Percentiles rank a stretch among this genome's conserved stretches.
phyloP scores from a whole-genome alignment of 2,888 invertebrate genomes.

The Apoderus coryli region DNA sequence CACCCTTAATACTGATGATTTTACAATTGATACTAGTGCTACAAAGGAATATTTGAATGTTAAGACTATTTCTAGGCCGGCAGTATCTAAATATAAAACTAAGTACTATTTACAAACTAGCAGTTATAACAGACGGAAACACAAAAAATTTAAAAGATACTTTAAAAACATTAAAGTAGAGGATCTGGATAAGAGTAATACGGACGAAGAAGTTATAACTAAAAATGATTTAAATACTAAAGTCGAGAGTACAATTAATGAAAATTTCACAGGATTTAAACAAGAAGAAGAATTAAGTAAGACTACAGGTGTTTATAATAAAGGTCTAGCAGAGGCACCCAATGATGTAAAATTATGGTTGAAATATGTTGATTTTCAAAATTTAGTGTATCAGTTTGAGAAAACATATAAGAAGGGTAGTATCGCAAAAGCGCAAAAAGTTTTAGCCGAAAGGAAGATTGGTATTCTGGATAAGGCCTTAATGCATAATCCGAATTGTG shows the following conservation, averaged over 20 bases:
- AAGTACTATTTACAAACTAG: slow-evolving; percentile 20
- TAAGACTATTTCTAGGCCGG: slow-evolving; percentile 46
- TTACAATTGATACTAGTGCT: slow-evolving; percentile 22
- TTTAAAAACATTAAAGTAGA: slow-evolving; percentile 17
- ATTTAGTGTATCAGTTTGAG: slow-evolving; percentile 33
- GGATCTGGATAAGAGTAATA: too few relatives aligned
- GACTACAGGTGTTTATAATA: slow-evolving; percentile 39
- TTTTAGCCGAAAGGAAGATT: slow-evolving; percentile 41
- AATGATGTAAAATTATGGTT: slow-evolving; percentile 43
- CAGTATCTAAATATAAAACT: slow-evolving; percentile 41
- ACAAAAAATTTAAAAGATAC: slow-evolving; percentile 27
- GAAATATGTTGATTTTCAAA: slow-evolving; percentile 43
- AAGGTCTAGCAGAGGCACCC: slow-evolving; percentile 35
- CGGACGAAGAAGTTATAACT: slow-evolving; percentile 21
- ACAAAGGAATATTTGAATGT: slow-evolving; percentile 43
- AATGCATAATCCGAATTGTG: slow-evolving; percentile 38
- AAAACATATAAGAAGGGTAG: slow-evolving; percentile 30
- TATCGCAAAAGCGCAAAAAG: slow-evolving; percentile 31
- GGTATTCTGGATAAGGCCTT: slow-evolving; percentile 47
- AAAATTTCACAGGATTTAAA: slow-evolving; percentile 24
- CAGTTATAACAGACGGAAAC: slow-evolving; percentile 19
- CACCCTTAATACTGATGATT: slow-evolving; percentile 15
- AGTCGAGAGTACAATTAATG: slow-evolving; percentile 18
- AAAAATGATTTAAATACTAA: slow-evolving; percentile 19
- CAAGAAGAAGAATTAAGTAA: slow-evolving; percentile 36